Evolutionary conservation across 2,113 vertebrate species (phyloP), one percentile per base, ranked within the genome.

Genomic region (Lycocorax pyrrhopterus): DNA sequence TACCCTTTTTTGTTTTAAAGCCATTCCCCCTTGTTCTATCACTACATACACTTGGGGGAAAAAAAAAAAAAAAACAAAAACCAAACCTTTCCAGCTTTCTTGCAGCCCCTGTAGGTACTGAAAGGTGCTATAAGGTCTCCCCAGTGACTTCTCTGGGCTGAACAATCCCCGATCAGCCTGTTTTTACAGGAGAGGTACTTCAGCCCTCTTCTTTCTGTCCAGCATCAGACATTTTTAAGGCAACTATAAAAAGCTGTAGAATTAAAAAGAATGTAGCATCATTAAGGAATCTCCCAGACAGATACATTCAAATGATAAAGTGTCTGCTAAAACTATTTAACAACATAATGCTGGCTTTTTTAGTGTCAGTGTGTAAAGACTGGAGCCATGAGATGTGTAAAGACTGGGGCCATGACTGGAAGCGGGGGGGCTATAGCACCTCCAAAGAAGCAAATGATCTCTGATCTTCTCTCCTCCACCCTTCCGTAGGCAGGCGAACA

Each of bases 241-340:
- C 49, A 69, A 62, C 44, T 49, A 37, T 75, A 88, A 93, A 94
- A 63, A 7, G 7, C 35, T 68, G 33, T 21, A 41, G 47, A 86
- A 84, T 88, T 85, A 62, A 87, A 84, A 77, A 85, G 30, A 71
- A 74, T 27, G n/a, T 66, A 69, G 30, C 25, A 33, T 46, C 60
- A 25, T 93, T 95, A 90, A 95, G 88, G 52, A 78, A 81, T 55
- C 26, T 39, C 83, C 83, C 39, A 47, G 71, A 69, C 35, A 69
- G 87, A 80, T 9, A 56, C 13, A 43, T 64, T 84, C 73, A 60
- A 43, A 46, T 78, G 64, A 59, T 80, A 8, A 91, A 94, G 60
- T 41, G 32, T 59, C 73, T 89, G 60, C 66, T 92, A 49, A 92
- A 97, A 93, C 73, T 92, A 68, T 96, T 90, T 72, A 88, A 89